Evolutionary conservation across 92 coral and sea anemone species (phyloP).

Genomic region (Plumapathes pennacea): DNA sequence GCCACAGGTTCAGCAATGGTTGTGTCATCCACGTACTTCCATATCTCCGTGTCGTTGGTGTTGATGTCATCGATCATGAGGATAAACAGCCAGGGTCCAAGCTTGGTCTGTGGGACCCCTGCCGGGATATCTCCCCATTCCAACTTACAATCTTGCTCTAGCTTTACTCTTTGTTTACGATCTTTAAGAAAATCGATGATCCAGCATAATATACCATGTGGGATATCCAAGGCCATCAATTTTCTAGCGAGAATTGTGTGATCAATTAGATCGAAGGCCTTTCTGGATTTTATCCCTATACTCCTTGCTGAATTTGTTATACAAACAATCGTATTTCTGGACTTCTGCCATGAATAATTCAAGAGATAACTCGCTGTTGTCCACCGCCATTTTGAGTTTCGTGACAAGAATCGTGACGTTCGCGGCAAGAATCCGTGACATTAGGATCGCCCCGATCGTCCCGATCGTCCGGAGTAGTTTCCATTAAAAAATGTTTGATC

Average conservation of each 20-base stretch:
- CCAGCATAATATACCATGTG: slow-evolving; percentile 23
- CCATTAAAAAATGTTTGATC: too few species aligned
- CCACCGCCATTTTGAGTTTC: too few species aligned
- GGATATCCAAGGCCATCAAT: slow-evolving; percentile 13
- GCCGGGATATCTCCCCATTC: slow-evolving; percentile 40
- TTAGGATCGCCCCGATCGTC: too few species aligned
- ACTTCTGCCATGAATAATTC: too few species aligned
- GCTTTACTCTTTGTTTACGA: slow-evolving; percentile 17
- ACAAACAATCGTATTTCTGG: too few species aligned
- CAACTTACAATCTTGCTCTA: slow-evolving; percentile 18
- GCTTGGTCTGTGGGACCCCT: slow-evolving; percentile 38
- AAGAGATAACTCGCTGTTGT: too few species aligned
- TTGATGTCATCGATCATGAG: slow-evolving; percentile 18
- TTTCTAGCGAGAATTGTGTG: slow-evolving; percentile 16
- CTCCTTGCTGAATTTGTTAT: too few species aligned
- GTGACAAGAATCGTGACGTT: too few species aligned
- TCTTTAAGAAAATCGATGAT: slow-evolving; percentile 21
- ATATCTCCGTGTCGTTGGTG: slow-evolving; percentile 2
- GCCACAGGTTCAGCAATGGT: slow-evolving; percentile 23
- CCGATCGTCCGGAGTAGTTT: too few species aligned
- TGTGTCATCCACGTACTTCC: slow-evolving; percentile 44
- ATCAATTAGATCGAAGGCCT: too few species aligned
- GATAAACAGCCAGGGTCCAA: slow-evolving; percentile 36
- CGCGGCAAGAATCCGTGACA: too few species aligned
- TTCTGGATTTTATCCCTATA: too few species aligned